phyloP scores from a whole-genome alignment of 2,888 invertebrate genomes.

The Cheilosia vernalis region DNA sequence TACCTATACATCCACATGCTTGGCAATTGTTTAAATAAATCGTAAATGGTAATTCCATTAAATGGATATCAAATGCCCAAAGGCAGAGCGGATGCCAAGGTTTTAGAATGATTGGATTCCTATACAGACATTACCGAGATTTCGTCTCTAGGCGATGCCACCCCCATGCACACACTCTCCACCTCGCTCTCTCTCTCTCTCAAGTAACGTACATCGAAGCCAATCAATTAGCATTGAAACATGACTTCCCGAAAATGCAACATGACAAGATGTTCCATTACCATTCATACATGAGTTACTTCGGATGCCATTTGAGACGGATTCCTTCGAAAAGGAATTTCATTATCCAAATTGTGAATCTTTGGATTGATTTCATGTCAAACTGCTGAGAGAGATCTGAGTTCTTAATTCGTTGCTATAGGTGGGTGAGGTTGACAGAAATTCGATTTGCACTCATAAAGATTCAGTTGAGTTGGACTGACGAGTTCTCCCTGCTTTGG shows the following conservation, averaged over 20 bases:
- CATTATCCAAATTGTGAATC: background rate
- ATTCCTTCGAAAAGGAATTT: background rate
- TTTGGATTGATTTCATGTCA: background rate
- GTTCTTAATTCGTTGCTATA: background rate
- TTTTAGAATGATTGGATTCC: conserved; percentile 28
- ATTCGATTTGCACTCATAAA: background rate
- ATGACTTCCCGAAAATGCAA: conserved; percentile 1
- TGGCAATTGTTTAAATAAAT: conserved; percentile 18
- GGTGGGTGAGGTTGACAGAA: background rate
- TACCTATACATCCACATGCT: background rate
- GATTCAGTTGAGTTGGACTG: background rate
- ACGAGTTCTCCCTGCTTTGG: background rate
- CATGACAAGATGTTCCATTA: background rate
- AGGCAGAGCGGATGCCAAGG: background rate
- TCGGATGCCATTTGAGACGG: background rate
- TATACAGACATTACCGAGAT: background rate
- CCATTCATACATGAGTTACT: background rate
- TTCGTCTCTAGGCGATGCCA: conserved; percentile 1
- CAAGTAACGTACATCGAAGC: background rate
- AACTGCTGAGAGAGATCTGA: background rate
- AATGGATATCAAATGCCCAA: conserved; percentile 11
- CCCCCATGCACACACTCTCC: background rate
- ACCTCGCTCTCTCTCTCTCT: background rate
- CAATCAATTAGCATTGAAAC: background rate
- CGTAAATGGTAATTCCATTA: conserved; percentile 14